Evolutionary conservation across 2,888 invertebrate species (phyloP).

Genomic region (Elmis aenea): DNA sequence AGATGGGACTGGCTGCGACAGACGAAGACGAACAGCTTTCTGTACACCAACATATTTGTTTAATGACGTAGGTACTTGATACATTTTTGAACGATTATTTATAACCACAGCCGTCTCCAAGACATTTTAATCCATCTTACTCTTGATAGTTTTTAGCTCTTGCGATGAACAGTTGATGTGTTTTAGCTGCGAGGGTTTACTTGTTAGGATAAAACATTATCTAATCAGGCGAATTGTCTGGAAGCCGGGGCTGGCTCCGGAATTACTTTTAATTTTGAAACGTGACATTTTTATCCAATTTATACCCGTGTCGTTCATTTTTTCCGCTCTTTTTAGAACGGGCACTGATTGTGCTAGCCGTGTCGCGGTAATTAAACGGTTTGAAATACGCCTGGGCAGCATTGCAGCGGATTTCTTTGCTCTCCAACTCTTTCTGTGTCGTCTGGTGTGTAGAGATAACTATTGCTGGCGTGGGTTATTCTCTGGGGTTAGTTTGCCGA

Average conservation of each 20-base stretch:
- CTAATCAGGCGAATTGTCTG: no score
- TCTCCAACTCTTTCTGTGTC: constrained; percentile 11
- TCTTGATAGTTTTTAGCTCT: constrained; percentile 6
- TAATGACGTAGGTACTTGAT: no score
- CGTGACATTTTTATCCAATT: constrained; percentile 21
- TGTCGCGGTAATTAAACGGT: constrained; percentile 22
- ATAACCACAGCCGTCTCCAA: constrained; percentile 9
- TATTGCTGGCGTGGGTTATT: constrained; percentile 12
- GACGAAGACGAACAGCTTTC: no score
- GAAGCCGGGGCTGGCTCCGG: no score
- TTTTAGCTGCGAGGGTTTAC: no score
- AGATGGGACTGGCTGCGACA: constrained; percentile 5
- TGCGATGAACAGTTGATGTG: constrained; percentile 2
- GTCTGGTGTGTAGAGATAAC: constrained; percentile 12
- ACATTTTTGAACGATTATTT: constrained; percentile 14
- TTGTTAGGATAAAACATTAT: no score
- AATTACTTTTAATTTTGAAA: constrained; percentile 18
- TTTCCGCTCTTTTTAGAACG: constrained; percentile 19
- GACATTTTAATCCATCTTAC: constrained; percentile 3
- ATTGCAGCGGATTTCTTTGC: constrained; percentile 9
- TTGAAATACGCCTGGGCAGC: constrained; percentile 13
- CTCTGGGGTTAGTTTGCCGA: constrained; percentile 13
- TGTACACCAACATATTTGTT: no score
- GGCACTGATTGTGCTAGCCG: constrained; percentile 17
- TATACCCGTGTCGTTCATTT: constrained; percentile 20